phyloP scores from a whole-genome alignment of 2,113 vertebrate species.

The Lampris megalopsis region DNA sequence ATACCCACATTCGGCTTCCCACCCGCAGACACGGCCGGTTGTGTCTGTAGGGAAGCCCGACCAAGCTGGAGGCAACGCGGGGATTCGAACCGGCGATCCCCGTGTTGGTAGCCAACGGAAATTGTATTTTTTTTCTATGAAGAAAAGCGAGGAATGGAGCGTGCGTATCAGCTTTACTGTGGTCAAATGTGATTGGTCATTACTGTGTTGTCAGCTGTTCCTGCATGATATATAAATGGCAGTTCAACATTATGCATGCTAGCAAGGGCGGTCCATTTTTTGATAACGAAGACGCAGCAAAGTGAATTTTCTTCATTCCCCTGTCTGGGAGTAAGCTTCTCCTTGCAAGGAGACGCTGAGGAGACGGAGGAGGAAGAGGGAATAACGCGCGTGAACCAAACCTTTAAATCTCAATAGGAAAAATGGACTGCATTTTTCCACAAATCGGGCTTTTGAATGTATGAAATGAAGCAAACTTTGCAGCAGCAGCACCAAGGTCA shows the following conservation, averaged over 20 bases:
- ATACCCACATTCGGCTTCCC: too few relatives aligned
- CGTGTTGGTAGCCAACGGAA: neutral
- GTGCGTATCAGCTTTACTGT: conserved; percentile 49
- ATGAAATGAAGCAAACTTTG: neutral
- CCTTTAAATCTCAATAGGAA: conserved; percentile 33
- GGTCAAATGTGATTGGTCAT: conserved; percentile 45
- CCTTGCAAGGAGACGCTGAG: conserved; percentile 6
- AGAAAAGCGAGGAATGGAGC: conserved; percentile 22
- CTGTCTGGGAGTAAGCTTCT: conserved; percentile 2
- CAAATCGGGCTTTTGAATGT: neutral
- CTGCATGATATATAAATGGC: conserved; percentile 35
- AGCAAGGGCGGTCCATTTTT: conserved; percentile 52
- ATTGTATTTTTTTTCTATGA: conserved; percentile 22
- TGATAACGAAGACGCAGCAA: conserved; percentile 18
- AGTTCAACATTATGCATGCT: conserved; percentile 14
- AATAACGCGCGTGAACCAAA: neutral
- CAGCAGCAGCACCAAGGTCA: neutral
- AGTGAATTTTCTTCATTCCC: conserved; percentile 54
- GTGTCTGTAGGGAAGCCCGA: too few relatives aligned
- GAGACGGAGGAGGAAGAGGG: conserved; percentile 11
- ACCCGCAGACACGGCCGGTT: too few relatives aligned
- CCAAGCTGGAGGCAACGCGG: too few relatives aligned
- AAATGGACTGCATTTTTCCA: neutral
- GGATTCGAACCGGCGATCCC: too few relatives aligned
- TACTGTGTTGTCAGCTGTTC: conserved; percentile 42